Base-by-base conservation (phyloP, 2,113 vertebrate genomes). In the Platysternon megacephalum region DNA sequence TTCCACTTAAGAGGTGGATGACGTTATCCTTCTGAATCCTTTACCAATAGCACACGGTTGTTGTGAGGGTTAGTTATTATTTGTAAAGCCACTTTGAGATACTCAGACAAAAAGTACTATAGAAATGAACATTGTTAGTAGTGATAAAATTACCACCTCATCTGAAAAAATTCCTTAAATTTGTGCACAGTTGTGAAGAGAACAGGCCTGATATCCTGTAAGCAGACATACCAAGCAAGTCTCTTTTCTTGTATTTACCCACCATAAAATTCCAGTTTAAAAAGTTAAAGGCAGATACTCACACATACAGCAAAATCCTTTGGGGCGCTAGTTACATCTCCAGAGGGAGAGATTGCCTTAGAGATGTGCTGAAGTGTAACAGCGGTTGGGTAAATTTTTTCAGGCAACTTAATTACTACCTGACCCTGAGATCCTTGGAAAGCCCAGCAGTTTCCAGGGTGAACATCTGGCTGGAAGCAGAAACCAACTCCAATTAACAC, bases 371-470 rank as follows among this genome's bases (percentile, higher is more conserved):
- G 85, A 39, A 94, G 16, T 29, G 93, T 94, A 79, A 94, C 35
- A 3, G 89, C 89, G 2, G 74, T 74, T 44, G 85, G 89, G 2
- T 68, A 52, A 65, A 94, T 88, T 94, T 72, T 94, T 56, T 91
- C 89, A 72, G 93, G 88, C 80, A 94, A 74, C 39, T 72, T 92
- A 87, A 94, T 84, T 56, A 88, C 88, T 6, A 72, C 89, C 44
- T 94, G 90, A 22, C 93, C 93, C 5, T 91, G 80, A 53, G 79
- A 55, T 58, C 93, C 93, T 58, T 61, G 44, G 39, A 94, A 94
- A 29, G 93, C 85, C 93, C 93, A 94, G 58, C 93, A 94, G 55
- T 92, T 91, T 86, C 93, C 93, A 53, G 93, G 93, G 48, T 88
- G 22, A 76, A 94, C 93, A 49, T 91, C 89, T 79, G 93, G 89